Conservation (phyloP, 2,888 invertebrate species). For the Phalangium opilio region DNA sequence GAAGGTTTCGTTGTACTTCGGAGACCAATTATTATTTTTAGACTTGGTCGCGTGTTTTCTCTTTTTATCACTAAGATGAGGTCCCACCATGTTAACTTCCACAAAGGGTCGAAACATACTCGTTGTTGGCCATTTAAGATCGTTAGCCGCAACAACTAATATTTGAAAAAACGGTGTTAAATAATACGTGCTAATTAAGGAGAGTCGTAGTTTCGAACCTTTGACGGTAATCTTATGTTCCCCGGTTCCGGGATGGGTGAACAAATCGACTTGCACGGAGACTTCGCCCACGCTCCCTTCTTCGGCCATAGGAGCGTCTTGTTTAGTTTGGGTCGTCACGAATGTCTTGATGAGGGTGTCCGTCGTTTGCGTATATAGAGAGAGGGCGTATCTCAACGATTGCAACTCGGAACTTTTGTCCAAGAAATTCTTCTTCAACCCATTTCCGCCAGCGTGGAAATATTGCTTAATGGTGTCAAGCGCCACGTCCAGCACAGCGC, state of each 20-base stretch:
- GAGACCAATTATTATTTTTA: slow-evolving; percentile 96
- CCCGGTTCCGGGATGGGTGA: slow-evolving; percentile 96
- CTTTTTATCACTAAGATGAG: slow-evolving; percentile 92
- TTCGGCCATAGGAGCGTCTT: slow-evolving; percentile 58
- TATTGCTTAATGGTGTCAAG: slow-evolving; percentile 96
- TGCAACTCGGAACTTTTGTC: slow-evolving; percentile 95
- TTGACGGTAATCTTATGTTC: slow-evolving; percentile 99
- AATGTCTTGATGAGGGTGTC: slow-evolving; percentile 98
- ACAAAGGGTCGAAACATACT: slow-evolving; percentile 99
- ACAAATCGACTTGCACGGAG: slow-evolving; percentile 92
- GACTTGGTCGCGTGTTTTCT: slow-evolving; percentile 96
- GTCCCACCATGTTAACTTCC: slow-evolving; percentile 94
- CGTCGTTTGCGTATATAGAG: slow-evolving; percentile 97
- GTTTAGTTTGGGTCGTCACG: slow-evolving; percentile 86
- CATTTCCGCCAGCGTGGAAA: slow-evolving; percentile 97
- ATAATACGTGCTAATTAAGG: no score
- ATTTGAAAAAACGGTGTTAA: not conserved
- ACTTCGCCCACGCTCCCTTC: slow-evolving; percentile 84
- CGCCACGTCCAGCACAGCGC: slow-evolving; percentile 90
- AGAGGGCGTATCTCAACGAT: slow-evolving; percentile 89
- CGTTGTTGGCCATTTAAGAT: slow-evolving; percentile 89
- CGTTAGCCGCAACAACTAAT: slow-evolving; percentile 92
- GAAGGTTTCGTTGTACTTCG: slow-evolving; percentile 98
- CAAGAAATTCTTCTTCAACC: slow-evolving; percentile 91
- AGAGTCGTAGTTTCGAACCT: slow-evolving; percentile 44